Conservation (phyloP, 2,888 invertebrate genomes). For the Autographa gamma region DNA sequence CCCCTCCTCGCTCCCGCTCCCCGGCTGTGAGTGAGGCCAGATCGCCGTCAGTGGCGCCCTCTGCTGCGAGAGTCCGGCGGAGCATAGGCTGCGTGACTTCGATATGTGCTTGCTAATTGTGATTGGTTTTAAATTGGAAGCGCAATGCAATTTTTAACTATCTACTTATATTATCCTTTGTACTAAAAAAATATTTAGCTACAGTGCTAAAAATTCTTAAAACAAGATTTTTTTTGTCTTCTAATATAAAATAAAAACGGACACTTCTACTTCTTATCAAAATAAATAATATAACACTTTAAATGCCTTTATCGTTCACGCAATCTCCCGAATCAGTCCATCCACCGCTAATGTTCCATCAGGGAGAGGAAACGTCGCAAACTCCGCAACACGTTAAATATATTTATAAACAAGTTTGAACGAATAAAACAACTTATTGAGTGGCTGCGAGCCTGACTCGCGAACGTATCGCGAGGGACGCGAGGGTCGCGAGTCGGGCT, state of each 20-base stretch:
- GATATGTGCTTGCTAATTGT: neutral
- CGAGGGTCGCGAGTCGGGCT: constrained; percentile 33
- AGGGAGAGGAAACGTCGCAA: neutral
- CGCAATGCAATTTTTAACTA: too few species aligned
- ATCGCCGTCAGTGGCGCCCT: neutral
- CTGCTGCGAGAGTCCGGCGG: neutral
- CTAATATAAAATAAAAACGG: too few species aligned
- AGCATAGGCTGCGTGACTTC: neutral
- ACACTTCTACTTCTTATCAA: too few species aligned
- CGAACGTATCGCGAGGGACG: constrained; percentile 32
- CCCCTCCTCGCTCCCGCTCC: too few species aligned
- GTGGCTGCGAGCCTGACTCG: constrained; percentile 30
- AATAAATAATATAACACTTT: neutral
- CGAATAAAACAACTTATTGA: constrained; percentile 50
- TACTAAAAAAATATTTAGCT: too few species aligned
- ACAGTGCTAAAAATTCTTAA: too few species aligned
- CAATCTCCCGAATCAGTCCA: neutral
- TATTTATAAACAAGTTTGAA: constrained; percentile 41
- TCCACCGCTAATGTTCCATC: neutral
- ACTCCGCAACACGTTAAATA: neutral
- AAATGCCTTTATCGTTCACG: neutral
- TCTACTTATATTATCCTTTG: too few species aligned
- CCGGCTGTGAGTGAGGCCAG: neutral
- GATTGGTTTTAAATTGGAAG: too few species aligned
- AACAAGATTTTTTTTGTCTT: too few species aligned